phyloP scores from a whole-genome alignment of 2,113 vertebrate species.

The Istiophorus platypterus region DNA sequence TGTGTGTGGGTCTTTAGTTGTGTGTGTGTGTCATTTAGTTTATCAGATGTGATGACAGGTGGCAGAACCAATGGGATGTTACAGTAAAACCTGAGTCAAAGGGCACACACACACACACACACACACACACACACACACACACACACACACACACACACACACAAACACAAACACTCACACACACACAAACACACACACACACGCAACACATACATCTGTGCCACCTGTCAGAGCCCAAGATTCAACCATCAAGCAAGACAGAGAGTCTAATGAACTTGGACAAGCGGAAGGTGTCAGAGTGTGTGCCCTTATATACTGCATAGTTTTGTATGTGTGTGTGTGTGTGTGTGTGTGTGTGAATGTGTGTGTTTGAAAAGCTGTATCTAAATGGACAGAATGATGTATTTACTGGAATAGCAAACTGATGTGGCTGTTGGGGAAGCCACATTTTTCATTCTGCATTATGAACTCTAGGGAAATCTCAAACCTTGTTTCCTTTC shows the following conservation, averaged over 20 bases:
- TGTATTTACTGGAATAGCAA: slow-evolving; percentile 22
- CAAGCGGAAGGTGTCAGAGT: slow-evolving; percentile 52
- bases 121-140: not conserved
- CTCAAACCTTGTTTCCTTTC: slow-evolving; percentile 58
- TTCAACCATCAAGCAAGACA: slow-evolving; percentile 45
- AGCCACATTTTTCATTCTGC: slow-evolving; percentile 49
- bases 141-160: not conserved
- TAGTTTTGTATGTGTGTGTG: not conserved
- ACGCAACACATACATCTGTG: not conserved
- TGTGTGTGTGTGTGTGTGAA: not conserved
- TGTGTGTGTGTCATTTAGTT: slow-evolving; percentile 25
- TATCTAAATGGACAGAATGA: slow-evolving; percentile 13
- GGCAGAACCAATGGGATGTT: slow-evolving; percentile 62
- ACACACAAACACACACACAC: slow-evolving; percentile 29
- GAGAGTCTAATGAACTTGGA: slow-evolving; percentile 56
- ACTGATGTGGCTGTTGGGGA: slow-evolving; percentile 32
- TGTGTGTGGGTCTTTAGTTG: too few relatives aligned
- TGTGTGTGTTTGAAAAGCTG: slow-evolving; percentile 5
- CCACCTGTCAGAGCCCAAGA: slow-evolving; percentile 49
- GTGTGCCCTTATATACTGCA: slow-evolving; percentile 14
- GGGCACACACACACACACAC: slow-evolving; percentile 24
- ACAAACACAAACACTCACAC: slow-evolving; percentile 13
- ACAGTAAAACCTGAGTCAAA: slow-evolving; percentile 58
- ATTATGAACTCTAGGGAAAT: slow-evolving; percentile 51
- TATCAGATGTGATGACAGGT: slow-evolving; percentile 64